These are phyloP conservation scores for Osmoderma eremita DNA, from an alignment of 2,888 invertebrate species.

Conservation along the genomic window DNA sequence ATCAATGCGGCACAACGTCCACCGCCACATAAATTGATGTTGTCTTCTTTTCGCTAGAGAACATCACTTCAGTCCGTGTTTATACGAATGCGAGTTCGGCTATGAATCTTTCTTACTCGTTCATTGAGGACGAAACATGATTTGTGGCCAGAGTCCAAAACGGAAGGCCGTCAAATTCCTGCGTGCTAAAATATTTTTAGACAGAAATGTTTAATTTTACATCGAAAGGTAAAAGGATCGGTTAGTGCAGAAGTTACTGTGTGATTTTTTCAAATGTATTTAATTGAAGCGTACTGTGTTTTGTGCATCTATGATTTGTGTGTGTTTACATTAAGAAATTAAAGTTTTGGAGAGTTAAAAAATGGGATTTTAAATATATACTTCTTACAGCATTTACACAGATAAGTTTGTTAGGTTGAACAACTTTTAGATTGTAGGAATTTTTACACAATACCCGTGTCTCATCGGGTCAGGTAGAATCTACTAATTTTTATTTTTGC, in stretches of 20 bases:
- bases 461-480: slow-evolving; percentile 6
- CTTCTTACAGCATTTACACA: too few species aligned
- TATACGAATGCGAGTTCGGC: slow-evolving; percentile 1
- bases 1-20: neutral
- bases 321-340: too few species aligned
- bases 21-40: neutral
- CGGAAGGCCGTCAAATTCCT: slow-evolving; percentile 16
- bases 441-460: neutral
- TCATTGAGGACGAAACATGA: slow-evolving; percentile 9
- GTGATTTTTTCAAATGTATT: too few species aligned
- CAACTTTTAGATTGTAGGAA: slow-evolving; percentile 17
- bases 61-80: slow-evolving; percentile 4
- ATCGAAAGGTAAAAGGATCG: neutral
- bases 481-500: neutral
- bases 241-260: neutral
- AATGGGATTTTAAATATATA: too few species aligned
- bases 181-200: slow-evolving; percentile 8
- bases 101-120: neutral
- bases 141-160: slow-evolving; percentile 13
- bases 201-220: slow-evolving; percentile 12
- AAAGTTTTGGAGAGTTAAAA: too few species aligned
- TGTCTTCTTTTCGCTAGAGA: slow-evolving; percentile 15
- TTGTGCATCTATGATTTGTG: too few species aligned
- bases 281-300: too few species aligned
- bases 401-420: neutral